Evolutionary conservation across 2,888 invertebrate species (phyloP).

Genomic region (Cactoblastis cactorum): DNA sequence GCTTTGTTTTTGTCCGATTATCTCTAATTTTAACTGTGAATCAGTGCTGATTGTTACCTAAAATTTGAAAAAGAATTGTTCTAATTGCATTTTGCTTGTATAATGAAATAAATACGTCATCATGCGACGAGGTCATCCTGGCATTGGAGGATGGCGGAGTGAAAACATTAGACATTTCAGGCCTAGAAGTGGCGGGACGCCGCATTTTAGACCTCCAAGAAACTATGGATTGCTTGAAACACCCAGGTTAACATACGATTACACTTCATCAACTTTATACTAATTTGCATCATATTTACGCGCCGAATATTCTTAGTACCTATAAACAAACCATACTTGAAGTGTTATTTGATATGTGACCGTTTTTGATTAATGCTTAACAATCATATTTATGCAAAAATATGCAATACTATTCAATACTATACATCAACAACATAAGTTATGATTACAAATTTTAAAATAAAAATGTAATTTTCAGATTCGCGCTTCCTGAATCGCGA

Average conservation of each 20-base stretch:
- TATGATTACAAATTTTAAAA: background rate
- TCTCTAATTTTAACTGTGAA: background rate
- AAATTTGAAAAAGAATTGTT: background rate
- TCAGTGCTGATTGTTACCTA: background rate
- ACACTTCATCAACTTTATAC: background rate
- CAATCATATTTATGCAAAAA: background rate
- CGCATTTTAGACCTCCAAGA: slow-evolving; percentile 51
- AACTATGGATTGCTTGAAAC: slow-evolving; percentile 38
- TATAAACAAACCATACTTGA: slow-evolving; percentile 1
- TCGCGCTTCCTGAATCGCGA: slow-evolving; percentile 44
- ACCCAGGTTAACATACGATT: slow-evolving; percentile 46
- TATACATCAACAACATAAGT: too few species aligned
- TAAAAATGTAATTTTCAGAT: slow-evolving; percentile 40
- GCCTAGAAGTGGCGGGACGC: slow-evolving; percentile 52
- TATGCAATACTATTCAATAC: background rate
- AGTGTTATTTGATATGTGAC: slow-evolving; percentile 3
- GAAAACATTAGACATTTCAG: slow-evolving; percentile 65
- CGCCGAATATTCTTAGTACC: slow-evolving; percentile 33
- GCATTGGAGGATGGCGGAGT: slow-evolving; percentile 65
- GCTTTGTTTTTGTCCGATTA: slow-evolving; percentile 27
- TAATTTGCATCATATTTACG: slow-evolving; percentile 38
- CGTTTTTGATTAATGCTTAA: background rate
- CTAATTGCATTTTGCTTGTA: slow-evolving; percentile 25
- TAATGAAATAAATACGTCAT: slow-evolving; percentile 50
- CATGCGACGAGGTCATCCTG: slow-evolving; percentile 73